Evolutionary conservation across 2,113 vertebrate species (phyloP).

Genomic region (Silurus meridionalis): DNA sequence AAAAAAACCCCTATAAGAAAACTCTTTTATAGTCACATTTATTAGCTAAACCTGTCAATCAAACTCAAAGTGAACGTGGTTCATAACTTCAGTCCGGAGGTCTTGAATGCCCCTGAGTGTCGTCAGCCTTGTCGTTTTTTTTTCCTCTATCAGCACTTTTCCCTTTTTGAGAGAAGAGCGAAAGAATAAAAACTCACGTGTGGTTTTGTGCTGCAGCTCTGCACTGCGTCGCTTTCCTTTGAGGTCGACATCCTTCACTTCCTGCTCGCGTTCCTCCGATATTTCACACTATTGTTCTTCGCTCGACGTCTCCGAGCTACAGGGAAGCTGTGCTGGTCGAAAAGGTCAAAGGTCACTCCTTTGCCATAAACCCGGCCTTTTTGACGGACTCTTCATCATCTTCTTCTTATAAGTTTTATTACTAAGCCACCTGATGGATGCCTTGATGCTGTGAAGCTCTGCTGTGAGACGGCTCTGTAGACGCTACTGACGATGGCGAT

Average conservation of each 20-base stretch:
- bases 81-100: background rate
- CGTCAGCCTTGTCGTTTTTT: background rate
- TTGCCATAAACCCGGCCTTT: background rate
- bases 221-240: background rate
- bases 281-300: conserved; percentile 16
- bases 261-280: conserved; percentile 39
- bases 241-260: conserved; percentile 35
- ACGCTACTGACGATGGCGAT: conserved; percentile 66
- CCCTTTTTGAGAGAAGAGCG: background rate
- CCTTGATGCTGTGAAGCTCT: background rate
- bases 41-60: background rate
- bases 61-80: background rate
- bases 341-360: conserved; percentile 19
- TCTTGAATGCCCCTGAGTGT: background rate
- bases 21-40: no score
- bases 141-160: conserved; percentile 1
- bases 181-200: background rate
- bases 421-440: background rate
- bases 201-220: conserved; percentile 18
- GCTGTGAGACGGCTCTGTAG: background rate
- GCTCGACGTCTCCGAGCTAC: background rate
- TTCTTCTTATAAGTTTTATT: background rate
- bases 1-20: no score
- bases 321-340: background rate
- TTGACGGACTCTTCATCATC: background rate